Evolutionary conservation across 1,140 invertebrate genomes (phyloP).

Genomic region (Hypsibius dujardini): DNA sequence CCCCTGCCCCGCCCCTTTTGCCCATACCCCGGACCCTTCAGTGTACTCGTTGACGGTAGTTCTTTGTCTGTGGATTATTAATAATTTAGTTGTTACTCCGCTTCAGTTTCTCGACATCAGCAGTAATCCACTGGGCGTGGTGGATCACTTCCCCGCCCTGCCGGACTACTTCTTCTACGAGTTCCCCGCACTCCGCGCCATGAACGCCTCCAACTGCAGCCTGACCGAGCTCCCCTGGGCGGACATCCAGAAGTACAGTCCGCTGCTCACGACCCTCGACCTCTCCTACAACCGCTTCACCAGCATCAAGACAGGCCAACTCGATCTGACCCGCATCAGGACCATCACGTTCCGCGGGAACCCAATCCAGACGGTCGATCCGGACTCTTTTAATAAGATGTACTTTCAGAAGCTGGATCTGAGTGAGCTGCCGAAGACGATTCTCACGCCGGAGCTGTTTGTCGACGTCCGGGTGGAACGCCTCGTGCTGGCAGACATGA

Average conservation of each 20-base stretch:
- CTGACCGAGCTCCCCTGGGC: background rate
- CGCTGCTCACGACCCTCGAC: background rate
- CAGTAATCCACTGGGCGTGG: background rate
- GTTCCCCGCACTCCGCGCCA: background rate
- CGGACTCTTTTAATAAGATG: background rate
- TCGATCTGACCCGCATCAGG: background rate
- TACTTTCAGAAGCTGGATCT: background rate
- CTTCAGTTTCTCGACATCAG: background rate
- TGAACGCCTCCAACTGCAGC: background rate
- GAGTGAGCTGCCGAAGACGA: background rate
- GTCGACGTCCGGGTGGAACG: background rate
- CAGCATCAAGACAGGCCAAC: background rate
- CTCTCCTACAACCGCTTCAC: background rate
- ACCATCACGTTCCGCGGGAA: background rate
- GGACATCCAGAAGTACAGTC: constrained; percentile 5
- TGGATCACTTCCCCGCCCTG: background rate
- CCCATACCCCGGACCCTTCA: too few species aligned
- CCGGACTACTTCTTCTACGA: background rate
- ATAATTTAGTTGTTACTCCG: too few species aligned
- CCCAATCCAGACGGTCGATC: background rate
- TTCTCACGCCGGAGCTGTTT: background rate
- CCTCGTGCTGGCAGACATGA: background rate
- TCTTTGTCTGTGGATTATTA: too few species aligned
- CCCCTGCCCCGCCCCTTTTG: too few species aligned
- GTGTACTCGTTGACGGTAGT: too few species aligned